These are phyloP conservation scores for Masticophis lateralis DNA, from an alignment of 2,797 vertebrate genomes.

Conservation along the genomic window DNA sequence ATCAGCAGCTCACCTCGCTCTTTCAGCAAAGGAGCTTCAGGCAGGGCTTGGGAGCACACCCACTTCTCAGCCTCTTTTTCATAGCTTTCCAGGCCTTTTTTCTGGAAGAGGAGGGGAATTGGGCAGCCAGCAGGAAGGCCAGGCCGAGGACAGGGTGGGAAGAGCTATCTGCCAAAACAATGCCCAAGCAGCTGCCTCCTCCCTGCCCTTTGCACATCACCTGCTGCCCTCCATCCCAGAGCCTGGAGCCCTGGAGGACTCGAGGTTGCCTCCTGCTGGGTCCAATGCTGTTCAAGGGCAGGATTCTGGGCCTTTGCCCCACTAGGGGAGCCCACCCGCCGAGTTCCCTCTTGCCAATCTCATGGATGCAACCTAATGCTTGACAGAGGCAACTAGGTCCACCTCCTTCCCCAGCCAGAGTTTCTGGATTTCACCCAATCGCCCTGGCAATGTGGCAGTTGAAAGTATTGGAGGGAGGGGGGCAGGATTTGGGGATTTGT, in stretches of 20 bases:
- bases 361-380: neutral
- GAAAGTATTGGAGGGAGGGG: neutral
- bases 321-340: neutral
- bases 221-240: neutral
- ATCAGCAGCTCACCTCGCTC: neutral
- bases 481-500: neutral
- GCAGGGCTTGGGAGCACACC: neutral
- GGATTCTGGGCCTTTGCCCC: neutral
- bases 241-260: neutral
- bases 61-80: slow-evolving; percentile 2
- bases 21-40: neutral
- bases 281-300: neutral
- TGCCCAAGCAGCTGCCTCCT: neutral
- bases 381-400: neutral
- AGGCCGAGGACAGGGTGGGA: too few relatives aligned
- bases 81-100: slow-evolving; percentile 5
- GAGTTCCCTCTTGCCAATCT: neutral
- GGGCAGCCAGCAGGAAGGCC: too few relatives aligned
- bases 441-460: neutral
- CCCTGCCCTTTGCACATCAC: neutral
- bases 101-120: slow-evolving; percentile 26
- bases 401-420: neutral
- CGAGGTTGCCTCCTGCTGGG: neutral
- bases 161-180: neutral
- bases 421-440: neutral